Conservation (phyloP, 2,797 vertebrate species). For the Sebastes kiyomatsui region DNA sequence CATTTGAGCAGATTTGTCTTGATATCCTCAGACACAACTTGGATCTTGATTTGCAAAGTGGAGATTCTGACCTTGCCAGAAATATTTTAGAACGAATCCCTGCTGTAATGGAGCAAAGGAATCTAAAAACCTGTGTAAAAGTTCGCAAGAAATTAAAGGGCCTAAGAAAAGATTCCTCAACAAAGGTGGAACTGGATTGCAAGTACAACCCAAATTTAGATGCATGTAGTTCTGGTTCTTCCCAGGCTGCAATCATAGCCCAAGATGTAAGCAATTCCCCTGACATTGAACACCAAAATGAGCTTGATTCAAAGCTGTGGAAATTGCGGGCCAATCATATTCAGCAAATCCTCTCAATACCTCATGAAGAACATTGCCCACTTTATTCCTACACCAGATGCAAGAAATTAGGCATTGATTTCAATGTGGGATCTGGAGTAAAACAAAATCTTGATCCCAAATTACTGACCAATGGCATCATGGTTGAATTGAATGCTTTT, state of each 20-base stretch:
- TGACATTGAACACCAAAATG: not conserved
- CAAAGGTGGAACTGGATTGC: not conserved
- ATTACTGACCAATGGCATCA: slow-evolving; percentile 42
- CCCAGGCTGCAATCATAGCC: not conserved
- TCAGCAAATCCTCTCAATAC: slow-evolving; percentile 25
- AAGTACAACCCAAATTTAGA: not conserved
- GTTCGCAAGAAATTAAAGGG: accelerated
- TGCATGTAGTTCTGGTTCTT: not conserved
- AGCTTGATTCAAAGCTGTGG: slow-evolving; percentile 16
- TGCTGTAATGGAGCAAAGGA: not conserved
- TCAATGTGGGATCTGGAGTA: slow-evolving; percentile 26
- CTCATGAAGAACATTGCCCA: slow-evolving; percentile 35
- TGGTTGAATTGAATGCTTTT: slow-evolving; percentile 30
- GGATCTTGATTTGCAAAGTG: not conserved
- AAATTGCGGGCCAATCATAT: slow-evolving; percentile 1
- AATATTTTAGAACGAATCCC: slow-evolving; percentile 2
- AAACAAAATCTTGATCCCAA: slow-evolving; percentile 29
- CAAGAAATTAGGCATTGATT: slow-evolving; percentile 31
- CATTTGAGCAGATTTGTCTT: slow-evolving; percentile 38
- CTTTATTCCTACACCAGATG: slow-evolving; percentile 35
- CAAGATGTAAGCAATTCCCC: not conserved
- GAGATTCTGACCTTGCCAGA: not conserved
- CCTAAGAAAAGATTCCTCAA: not conserved
- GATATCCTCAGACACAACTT: slow-evolving; percentile 42
- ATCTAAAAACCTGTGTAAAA: not conserved